phyloP scores from a whole-genome alignment of 2,113 vertebrate species.

The Rhegmatorhina hoffmannsi region DNA sequence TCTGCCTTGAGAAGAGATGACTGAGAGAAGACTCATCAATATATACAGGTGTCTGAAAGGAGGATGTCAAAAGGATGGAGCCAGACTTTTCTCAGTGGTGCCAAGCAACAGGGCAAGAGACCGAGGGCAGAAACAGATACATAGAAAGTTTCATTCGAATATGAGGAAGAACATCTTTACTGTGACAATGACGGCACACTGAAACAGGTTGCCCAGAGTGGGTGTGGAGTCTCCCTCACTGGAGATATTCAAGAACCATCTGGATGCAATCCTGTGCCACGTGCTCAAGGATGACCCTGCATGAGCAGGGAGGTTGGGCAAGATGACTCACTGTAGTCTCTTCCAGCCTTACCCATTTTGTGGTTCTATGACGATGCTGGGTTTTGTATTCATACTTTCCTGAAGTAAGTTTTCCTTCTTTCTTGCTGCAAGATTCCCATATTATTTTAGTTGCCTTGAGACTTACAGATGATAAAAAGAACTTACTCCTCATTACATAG shows the following conservation, averaged over 20 bases:
- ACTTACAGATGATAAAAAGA: background rate
- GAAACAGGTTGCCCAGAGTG: too few species aligned
- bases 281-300: background rate
- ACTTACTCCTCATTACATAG: background rate
- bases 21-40: background rate
- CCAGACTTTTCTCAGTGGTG: background rate
- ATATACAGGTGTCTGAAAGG: background rate
- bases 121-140: background rate
- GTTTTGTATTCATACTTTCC: background rate
- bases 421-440: background rate
- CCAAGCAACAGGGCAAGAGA: background rate
- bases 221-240: background rate
- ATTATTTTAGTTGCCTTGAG: background rate
- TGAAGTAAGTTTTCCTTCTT: background rate
- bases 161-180: background rate
- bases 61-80: background rate
- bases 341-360: background rate
- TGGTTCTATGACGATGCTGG: background rate
- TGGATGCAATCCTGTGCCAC: background rate
- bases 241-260: background rate
- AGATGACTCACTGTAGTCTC: fast-evolving
- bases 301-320: background rate
- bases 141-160: background rate
- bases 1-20: background rate
- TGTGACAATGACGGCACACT: fast-evolving